Evolutionary conservation across 2,888 invertebrate species (phyloP), one percentile per base, ranked within the genome.

Genomic region (Dasysyrphus tricinctus): DNA sequence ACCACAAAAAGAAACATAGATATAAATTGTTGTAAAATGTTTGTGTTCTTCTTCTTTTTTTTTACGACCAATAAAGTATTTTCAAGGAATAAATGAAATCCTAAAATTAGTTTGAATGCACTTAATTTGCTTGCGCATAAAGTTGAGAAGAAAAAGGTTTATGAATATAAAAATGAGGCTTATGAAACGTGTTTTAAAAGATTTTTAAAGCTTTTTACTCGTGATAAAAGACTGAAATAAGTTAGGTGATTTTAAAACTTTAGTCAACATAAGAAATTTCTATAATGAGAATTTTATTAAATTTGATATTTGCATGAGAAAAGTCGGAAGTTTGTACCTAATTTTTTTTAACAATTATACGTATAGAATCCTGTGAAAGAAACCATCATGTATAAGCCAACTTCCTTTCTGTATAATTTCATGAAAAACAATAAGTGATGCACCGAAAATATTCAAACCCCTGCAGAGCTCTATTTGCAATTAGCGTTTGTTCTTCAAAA

Each of bases 31-130:
- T 63, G 59, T 59, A 61, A 73, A 73, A 73, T 73, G 73, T 76
- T 80, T 76, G 67, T 54, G 67, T 54, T 65, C 11, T 69, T 44
- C 37, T 51, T 80, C 2, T 51, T 14, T 14, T 29, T 42, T 61
- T 77, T 80, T 80, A 85, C 24, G 84, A 77, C 49, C 77, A 69
- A 85, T 85, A 80, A 85, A 76, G 59, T 73, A 73, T 59, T 80
- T 57, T 29, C 8, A 76, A 69, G 34, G n/a, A 59, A 56, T 49
- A 65, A 54, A 72, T 76, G 72, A 75, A 47, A 69, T 16, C 29
- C 16, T 59, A 19, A 39, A 83, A 74, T 74, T 54, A 74, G 47
- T 51, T 57, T n/a, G 19, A n/a, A 39, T 49, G 56, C 54, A 54
- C 57, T 65, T 49, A 49, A 37, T 49, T 67, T 19, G 7, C 32